Evolutionary conservation across 2,113 vertebrate species (phyloP).

Genomic region (Accipiter cooperii): DNA sequence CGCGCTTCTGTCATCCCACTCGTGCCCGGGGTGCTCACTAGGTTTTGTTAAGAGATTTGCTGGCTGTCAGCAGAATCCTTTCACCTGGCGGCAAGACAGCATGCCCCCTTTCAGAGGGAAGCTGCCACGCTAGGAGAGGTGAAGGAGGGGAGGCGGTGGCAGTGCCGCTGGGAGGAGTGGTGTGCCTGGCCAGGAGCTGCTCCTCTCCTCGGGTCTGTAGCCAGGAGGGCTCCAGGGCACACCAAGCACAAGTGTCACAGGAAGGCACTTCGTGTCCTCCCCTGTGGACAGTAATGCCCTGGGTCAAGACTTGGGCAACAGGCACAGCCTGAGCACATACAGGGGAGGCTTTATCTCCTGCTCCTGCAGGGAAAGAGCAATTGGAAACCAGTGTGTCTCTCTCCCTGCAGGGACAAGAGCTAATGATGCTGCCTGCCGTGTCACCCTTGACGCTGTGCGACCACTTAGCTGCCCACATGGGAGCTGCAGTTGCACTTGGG

Average conservation of each 20-base stretch:
- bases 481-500: background rate
- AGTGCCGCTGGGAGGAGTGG: background rate
- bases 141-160: background rate
- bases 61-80: background rate
- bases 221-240: background rate
- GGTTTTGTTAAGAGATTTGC: background rate
- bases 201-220: accelerated
- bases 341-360: background rate
- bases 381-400: accelerated
- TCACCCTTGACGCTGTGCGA: background rate
- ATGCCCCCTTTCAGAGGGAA: background rate
- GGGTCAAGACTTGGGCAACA: background rate
- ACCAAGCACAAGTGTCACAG: background rate
- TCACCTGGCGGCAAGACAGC: background rate
- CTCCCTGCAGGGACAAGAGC: background rate
- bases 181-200: background rate
- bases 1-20: background rate
- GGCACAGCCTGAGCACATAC: background rate
- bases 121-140: accelerated
- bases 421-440: background rate
- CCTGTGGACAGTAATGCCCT: background rate
- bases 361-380: background rate
- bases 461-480: accelerated
- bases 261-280: background rate
- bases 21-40: accelerated